Percentiles rank a stretch among this genome's conserved stretches.
Evolutionary conservation across 1,140 invertebrate genomes (phyloP).

Genomic region (Drosophila novamexicana): DNA sequence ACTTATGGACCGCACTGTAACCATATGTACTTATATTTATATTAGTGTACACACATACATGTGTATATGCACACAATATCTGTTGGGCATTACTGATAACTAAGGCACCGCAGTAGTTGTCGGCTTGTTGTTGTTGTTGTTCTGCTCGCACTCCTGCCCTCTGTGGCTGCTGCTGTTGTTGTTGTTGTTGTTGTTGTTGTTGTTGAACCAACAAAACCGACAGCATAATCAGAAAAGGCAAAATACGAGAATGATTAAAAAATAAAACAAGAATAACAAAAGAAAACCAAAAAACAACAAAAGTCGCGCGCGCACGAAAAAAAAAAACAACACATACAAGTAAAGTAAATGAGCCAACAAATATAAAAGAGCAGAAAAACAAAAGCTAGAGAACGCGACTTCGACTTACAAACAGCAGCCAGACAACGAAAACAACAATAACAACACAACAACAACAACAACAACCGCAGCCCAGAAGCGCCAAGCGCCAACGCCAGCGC

Average conservation of each 20-base stretch:
- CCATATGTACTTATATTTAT: neutral
- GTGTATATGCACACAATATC: constrained; percentile 21
- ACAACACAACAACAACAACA: constrained; percentile 4
- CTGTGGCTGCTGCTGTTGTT: constrained; percentile 22
- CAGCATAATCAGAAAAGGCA: constrained; percentile 54
- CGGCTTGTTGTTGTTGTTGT: constrained; percentile 13
- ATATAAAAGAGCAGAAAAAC: constrained; percentile 59
- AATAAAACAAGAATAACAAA: constrained; percentile 49
- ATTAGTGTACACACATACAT: neutral
- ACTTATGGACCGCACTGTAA: constrained; percentile 25
- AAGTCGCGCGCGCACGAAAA: constrained; percentile 48
- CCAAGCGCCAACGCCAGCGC: constrained; percentile 39
- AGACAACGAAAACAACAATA: constrained; percentile 14
- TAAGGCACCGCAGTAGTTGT: constrained; percentile 39
- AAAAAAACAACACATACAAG: constrained; percentile 50
- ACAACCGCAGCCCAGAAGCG: constrained; percentile 35
- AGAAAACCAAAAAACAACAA: constrained; percentile 57
- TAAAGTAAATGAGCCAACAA: constrained; percentile 76
- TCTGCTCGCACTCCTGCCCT: constrained; percentile 33
- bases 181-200: constrained; percentile 24
- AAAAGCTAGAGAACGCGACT: constrained; percentile 61
- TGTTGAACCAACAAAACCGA: constrained; percentile 48
- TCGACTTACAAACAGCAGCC: constrained; percentile 24
- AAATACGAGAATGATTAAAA: constrained; percentile 70
- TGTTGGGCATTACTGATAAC: constrained; percentile 44